Conservation (phyloP, 2,888 invertebrate species). For the Biston stratarius region DNA sequence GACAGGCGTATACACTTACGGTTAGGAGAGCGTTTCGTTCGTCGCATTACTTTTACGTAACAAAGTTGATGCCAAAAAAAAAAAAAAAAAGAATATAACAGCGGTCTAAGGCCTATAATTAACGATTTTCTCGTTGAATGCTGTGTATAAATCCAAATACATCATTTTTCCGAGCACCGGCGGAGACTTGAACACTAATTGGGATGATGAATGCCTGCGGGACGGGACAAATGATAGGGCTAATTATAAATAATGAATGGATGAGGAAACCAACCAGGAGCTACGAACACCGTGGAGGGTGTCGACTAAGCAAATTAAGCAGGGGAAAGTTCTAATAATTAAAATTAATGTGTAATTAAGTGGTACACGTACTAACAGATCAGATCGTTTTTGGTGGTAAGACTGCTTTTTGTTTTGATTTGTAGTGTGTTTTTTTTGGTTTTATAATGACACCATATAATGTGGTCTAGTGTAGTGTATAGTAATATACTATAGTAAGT, state of each 20-base stretch:
- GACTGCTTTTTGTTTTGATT: too few relatives aligned
- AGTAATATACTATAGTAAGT: too few relatives aligned
- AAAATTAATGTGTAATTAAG: too few relatives aligned
- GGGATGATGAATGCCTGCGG: constrained; percentile 70
- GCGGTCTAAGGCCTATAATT: neutral
- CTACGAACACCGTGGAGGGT: constrained; percentile 17
- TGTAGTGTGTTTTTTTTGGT: too few relatives aligned
- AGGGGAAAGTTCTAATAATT: neutral
- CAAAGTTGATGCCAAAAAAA: too few relatives aligned
- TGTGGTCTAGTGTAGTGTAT: too few relatives aligned
- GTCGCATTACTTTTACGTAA: too few relatives aligned
- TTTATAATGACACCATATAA: too few relatives aligned
- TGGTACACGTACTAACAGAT: too few relatives aligned
- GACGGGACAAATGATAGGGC: constrained; percentile 55
- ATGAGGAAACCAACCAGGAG: constrained; percentile 17
- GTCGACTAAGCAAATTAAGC: neutral
- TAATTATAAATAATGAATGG: constrained; percentile 79
- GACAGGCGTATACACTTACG: too few relatives aligned
- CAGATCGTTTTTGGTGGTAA: too few relatives aligned
- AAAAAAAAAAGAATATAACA: neutral
- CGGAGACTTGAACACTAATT: constrained; percentile 57
- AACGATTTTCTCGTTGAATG: neutral
- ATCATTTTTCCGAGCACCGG: constrained; percentile 49
- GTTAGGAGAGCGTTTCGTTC: too few relatives aligned
- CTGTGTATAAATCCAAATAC: constrained; percentile 15